Base-by-base conservation (phyloP, 2,888 invertebrate genomes). In the Zeuzera pyrina region DNA sequence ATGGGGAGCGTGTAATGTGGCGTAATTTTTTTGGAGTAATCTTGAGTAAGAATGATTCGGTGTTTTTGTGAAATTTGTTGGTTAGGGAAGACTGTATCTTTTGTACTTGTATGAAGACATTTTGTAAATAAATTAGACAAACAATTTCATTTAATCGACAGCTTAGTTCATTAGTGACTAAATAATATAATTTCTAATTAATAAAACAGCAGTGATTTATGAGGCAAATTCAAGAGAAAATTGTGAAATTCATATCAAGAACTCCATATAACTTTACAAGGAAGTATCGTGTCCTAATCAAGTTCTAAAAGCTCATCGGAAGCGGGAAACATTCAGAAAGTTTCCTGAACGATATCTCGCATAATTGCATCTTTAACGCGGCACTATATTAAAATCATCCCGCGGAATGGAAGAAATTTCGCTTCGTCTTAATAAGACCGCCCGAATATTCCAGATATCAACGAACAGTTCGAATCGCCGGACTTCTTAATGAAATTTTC, bases 401-500 rank as follows among this genome's bases (percentile, higher is more conserved):
- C 49, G 48, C 53, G 57, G 57, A 66, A 65, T 63, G 59, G 64
- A 65, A 66, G 66, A 68, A 64, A 71, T 72, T 70, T 63, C 56
- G 55, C 49, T 48, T 50, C 65, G 50, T 67, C 68, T 73, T 71
- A 72, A 72, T 74, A 72, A 70, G 65, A 55, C 56, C 55, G 59
- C 65, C 60, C 68, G 59, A 79, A 78, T 71, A 73, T 77, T 78
- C 71, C 64, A 71, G 73, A 76, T 76, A 79, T 78, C 78, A 70
- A 73, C 65, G 55, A 64, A 64, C 65, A 60, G 63, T 74, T 73
- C 72, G 61, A 68, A 71, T 76, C 68, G 67, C 61, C 68, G 62
- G 73, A 73, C 70, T 74, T 76, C 76, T 76, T 81, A 81, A 81
- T 83, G 81, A 81, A 81, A 79, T 83, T 79, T 83, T 78, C 76